phyloP scores from a whole-genome alignment of 2,797 vertebrate species.

The Leuciscus waleckii region DNA sequence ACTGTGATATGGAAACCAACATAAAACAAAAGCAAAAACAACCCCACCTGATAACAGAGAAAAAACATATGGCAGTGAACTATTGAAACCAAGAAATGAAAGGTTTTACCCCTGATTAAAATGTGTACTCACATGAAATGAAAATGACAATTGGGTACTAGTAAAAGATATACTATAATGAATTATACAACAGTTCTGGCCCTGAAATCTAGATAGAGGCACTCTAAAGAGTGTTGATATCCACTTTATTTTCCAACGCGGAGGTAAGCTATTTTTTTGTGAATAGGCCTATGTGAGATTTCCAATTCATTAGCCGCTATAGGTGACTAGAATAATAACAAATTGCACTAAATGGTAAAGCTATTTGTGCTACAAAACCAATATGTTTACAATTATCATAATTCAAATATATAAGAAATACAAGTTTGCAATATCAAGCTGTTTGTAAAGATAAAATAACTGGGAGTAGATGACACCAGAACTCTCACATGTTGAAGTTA shows the following conservation, averaged over 20 bases:
- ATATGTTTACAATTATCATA: too few species aligned
- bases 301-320: neutral
- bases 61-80: neutral
- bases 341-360: too few species aligned
- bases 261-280: too few species aligned
- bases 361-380: too few species aligned
- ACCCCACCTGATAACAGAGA: slow-evolving; percentile 74
- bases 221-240: too few species aligned
- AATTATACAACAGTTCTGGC: neutral
- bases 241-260: too few species aligned
- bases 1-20: slow-evolving; percentile 83
- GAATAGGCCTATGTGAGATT: neutral
- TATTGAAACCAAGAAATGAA: neutral
- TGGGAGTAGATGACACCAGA: too few species aligned
- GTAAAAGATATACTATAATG: neutral
- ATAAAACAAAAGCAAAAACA: slow-evolving; percentile 83
- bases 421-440: neutral
- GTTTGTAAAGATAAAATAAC: too few species aligned
- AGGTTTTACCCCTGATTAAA: neutral
- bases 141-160: neutral
- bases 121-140: neutral
- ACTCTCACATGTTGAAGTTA: too few species aligned
- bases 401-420: neutral
- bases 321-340: too few species aligned
- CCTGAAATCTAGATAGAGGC: neutral